Percentiles rank a stretch among this genome's conserved stretches.
Conservation (phyloP, 1,140 invertebrate species). For the Hydropsyche tenuis region DNA sequence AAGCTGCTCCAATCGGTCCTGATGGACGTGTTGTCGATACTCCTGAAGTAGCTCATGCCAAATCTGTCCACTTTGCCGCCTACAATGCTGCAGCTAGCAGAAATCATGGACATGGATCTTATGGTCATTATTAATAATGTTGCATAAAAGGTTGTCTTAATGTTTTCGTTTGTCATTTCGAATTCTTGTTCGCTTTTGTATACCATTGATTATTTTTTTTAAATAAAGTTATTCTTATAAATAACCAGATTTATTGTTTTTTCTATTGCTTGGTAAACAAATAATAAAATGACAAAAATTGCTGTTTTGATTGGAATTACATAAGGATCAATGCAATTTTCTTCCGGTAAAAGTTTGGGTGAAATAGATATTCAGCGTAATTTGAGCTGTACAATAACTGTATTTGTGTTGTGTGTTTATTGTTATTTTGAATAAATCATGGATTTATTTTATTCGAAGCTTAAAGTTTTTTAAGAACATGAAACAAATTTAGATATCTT, state of each 20-base stretch:
- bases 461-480: too few relatives aligned
- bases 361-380: too few relatives aligned
- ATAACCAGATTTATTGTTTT: neutral
- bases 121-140: slow-evolving; percentile 1
- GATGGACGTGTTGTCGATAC: slow-evolving; percentile 31
- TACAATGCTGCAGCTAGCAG: neutral
- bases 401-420: too few relatives aligned
- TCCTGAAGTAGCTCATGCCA: slow-evolving; percentile 37
- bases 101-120: slow-evolving; percentile 39
- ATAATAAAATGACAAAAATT: too few relatives aligned
- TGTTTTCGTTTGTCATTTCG: neutral
- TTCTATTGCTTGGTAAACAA: neutral
- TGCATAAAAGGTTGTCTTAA: too few relatives aligned
- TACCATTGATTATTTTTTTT: neutral
- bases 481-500: too few relatives aligned
- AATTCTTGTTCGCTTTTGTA: neutral
- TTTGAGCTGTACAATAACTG: too few relatives aligned
- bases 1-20: slow-evolving; percentile 21
- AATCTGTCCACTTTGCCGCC: slow-evolving; percentile 49
- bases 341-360: too few relatives aligned
- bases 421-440: too few relatives aligned
- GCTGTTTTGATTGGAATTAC: too few relatives aligned
- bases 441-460: too few relatives aligned
- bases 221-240: neutral
- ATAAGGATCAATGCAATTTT: too few relatives aligned